Conservation (phyloP, 2,888 invertebrate species). For the Phalera bucephala region DNA sequence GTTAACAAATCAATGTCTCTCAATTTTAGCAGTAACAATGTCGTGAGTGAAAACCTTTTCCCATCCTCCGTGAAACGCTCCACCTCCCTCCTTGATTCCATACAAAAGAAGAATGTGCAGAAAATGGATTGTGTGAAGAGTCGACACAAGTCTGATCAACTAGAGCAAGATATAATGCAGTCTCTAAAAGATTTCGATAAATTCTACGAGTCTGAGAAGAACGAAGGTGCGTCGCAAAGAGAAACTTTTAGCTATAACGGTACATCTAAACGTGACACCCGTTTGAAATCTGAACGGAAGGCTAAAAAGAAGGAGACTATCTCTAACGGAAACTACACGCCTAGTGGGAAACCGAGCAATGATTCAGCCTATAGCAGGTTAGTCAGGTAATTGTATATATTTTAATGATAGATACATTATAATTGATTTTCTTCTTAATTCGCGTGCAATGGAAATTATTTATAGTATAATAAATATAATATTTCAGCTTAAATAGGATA, state of each 20-base stretch:
- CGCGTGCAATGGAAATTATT: too few species aligned
- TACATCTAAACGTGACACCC: conserved; percentile 54
- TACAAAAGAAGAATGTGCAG: conserved; percentile 63
- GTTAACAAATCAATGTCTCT: conserved; percentile 81
- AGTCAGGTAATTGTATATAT: conserved; percentile 71
- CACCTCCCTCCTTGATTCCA: conserved; percentile 80
- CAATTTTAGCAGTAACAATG: conserved; percentile 82
- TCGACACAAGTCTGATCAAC: conserved; percentile 71
- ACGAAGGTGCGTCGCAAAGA: conserved; percentile 53
- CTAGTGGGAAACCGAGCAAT: conserved; percentile 66
- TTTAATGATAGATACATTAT: background rate
- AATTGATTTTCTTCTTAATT: too few species aligned
- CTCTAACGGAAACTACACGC: conserved; percentile 65
- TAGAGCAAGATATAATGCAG: conserved; percentile 77
- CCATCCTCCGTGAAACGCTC: conserved; percentile 81
- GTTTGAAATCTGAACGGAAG: conserved; percentile 57
- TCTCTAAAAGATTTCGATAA: conserved; percentile 78
- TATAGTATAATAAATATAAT: background rate
- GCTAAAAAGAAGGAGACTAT: conserved; percentile 56
- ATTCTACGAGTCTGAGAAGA: conserved; percentile 69
- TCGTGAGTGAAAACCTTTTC: conserved; percentile 71
- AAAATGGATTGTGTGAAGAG: conserved; percentile 64
- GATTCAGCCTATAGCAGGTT: conserved; percentile 95
- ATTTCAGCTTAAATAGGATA: conserved; percentile 69
- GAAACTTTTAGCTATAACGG: conserved; percentile 50